Conservation (phyloP, 2,797 vertebrate species). For the Schizopygopsis malacanthus region DNA sequence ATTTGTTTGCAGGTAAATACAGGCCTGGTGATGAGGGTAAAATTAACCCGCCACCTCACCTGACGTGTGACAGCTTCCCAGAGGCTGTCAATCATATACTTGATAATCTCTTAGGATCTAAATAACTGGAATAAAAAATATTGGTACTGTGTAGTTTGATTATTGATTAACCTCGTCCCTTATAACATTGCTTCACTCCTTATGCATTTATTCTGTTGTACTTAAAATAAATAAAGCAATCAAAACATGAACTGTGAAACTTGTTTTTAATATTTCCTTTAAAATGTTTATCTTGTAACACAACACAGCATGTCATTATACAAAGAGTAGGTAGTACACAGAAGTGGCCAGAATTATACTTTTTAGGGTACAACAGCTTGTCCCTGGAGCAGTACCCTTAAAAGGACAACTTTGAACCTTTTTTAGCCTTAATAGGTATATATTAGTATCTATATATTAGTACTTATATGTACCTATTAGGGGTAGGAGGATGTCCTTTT, state of each 20-base stretch:
- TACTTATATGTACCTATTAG: too few relatives aligned
- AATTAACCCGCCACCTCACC: slow-evolving; percentile 85
- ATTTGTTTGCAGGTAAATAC: slow-evolving; percentile 88
- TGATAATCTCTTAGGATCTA: slow-evolving; percentile 77
- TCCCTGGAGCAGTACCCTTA: too few relatives aligned
- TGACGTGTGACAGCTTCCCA: slow-evolving; percentile 88
- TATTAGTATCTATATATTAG: too few relatives aligned
- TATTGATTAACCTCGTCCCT: background rate
- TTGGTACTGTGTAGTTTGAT: background rate
- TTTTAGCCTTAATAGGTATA: too few relatives aligned
- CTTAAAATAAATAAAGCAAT: background rate
- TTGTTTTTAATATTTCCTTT: background rate
- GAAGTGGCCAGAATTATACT: too few relatives aligned
- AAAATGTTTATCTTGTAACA: background rate
- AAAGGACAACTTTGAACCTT: too few relatives aligned
- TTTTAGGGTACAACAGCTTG: too few relatives aligned
- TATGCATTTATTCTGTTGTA: background rate
- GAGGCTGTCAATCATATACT: slow-evolving; percentile 92
- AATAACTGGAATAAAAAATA: background rate
- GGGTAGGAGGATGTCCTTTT: too few relatives aligned
- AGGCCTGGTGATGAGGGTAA: slow-evolving; percentile 87
- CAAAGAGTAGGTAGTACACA: background rate
- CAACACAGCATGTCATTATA: too few relatives aligned
- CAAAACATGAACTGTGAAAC: background rate
- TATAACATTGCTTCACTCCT: background rate